Evolutionary conservation across 2,797 vertebrate genomes (phyloP).

Genomic region (Rhabdomys pumilio): DNA sequence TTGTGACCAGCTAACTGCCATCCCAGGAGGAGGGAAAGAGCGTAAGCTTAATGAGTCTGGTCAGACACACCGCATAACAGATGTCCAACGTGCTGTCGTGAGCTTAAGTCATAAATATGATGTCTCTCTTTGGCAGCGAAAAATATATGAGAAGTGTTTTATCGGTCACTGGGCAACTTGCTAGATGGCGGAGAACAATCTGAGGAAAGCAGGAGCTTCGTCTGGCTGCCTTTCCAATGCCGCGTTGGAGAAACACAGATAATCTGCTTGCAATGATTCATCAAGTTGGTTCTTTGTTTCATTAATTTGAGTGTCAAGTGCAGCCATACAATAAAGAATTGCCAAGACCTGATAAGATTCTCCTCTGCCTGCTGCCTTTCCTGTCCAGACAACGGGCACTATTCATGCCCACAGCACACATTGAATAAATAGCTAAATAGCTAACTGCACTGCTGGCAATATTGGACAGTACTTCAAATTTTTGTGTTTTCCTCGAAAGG

Average conservation of each 20-base stretch:
- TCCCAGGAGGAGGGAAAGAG: slow-evolving; percentile 58
- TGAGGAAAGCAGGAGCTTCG: slow-evolving; percentile 84
- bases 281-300: slow-evolving; percentile 89
- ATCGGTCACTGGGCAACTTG: slow-evolving; percentile 85
- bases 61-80: slow-evolving; percentile 88
- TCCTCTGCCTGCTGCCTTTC: slow-evolving; percentile 81
- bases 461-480: slow-evolving; percentile 57
- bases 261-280: slow-evolving; percentile 89
- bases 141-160: slow-evolving; percentile 84
- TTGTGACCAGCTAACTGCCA: slow-evolving; percentile 83
- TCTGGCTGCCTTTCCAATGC: slow-evolving; percentile 81
- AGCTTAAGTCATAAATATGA: slow-evolving; percentile 88
- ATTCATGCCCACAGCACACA: slow-evolving; percentile 84
- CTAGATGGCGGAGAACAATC: slow-evolving; percentile 77
- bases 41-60: slow-evolving; percentile 88
- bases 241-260: slow-evolving; percentile 86
- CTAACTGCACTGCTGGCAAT: slow-evolving; percentile 70
- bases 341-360: slow-evolving; percentile 85
- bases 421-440: slow-evolving; percentile 80
- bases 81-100: slow-evolving; percentile 85
- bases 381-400: slow-evolving; percentile 85
- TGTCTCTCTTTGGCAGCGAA: slow-evolving; percentile 83
- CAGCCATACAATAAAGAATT: slow-evolving; percentile 88
- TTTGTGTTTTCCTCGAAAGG: slow-evolving; percentile 78
- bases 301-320: slow-evolving; percentile 90